Conservation (phyloP, 1,140 invertebrate genomes). For the Drosophila tristis region DNA sequence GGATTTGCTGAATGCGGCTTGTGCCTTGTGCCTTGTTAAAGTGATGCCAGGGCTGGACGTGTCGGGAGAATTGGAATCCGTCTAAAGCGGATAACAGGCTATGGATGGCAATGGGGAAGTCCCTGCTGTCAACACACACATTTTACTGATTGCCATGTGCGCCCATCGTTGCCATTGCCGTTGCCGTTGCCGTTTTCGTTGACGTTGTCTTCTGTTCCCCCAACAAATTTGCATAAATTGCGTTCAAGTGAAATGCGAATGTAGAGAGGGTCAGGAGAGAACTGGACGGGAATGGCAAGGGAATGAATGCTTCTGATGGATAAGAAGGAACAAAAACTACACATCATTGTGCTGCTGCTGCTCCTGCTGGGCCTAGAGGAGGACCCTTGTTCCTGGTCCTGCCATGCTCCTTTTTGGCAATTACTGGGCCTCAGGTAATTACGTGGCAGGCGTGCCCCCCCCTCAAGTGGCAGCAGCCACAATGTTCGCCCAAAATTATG, state of each 20-base stretch:
- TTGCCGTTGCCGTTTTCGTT: conserved; percentile 17
- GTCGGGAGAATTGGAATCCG: conserved; percentile 25
- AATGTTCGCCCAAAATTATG: conserved; percentile 66
- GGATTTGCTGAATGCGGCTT: conserved; percentile 71
- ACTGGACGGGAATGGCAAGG: neutral
- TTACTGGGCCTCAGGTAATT: conserved; percentile 80
- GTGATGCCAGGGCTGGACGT: conserved; percentile 65
- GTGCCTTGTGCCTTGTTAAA: conserved; percentile 71
- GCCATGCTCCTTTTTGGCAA: conserved; percentile 38
- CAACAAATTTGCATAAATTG: conserved; percentile 75
- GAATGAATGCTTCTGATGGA: conserved; percentile 18
- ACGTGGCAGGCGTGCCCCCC: conserved; percentile 48
- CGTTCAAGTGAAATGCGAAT: conserved; percentile 54
- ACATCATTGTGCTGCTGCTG: conserved; percentile 47
- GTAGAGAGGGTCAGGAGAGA: neutral
- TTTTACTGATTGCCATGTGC: conserved; percentile 72
- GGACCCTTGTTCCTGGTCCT: conserved; percentile 23
- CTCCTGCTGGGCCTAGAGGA: neutral
- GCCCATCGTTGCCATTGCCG: conserved; percentile 1
- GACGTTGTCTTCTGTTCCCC: conserved; percentile 34
- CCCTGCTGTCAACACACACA: conserved; percentile 71
- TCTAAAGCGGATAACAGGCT: neutral
- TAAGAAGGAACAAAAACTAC: conserved; percentile 48
- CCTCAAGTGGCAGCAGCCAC: conserved; percentile 47
- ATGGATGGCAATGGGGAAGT: conserved; percentile 5